Evolutionary conservation across 2,113 vertebrate species (phyloP), one percentile per base, ranked within the genome.

Genomic region (Corythornis madagascariensis): DNA sequence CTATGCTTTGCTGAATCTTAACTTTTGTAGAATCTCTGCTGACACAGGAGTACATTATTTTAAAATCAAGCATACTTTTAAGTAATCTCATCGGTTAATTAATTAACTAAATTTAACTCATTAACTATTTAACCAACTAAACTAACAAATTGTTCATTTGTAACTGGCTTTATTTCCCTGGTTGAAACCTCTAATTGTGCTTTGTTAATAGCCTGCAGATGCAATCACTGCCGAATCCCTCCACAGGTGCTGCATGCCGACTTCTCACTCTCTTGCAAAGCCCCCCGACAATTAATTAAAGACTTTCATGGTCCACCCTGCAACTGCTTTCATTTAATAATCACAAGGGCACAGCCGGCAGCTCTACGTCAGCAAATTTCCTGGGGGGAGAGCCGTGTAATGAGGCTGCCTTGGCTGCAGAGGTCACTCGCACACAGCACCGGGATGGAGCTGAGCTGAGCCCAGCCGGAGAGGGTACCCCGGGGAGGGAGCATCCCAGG

Each of bases 341-440:
- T 38, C 25, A 10, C 38, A 38, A 57, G 20, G 42, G 16, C 67
- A 85, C 43, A 13, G 9, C 28, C 0, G 2, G 16, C 50, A 65
- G 12, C 26, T 33, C 3, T 76, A 22, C 25, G 21, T 63, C 38
- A 38, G 38, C 38, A 38, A 38, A 38, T 38, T 38, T 38, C 10
- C 11, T 38, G 38, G 38, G 4, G 38, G 35, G 38, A 38, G 38
- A 38, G 10, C 10, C 11, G 5, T 38, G 38, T 38, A 38, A 43
- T 93, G 16, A 28, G 56, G 5, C 67, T 38, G 63, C 11, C 25
- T 61, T 45, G 94, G 87, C 90, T 95, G 92, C 40, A 88, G 95
- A 83, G 92, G 96, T 80, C 95, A 72, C 92, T 92, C 70, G 57
- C 65, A 87, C 48, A 89, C 72, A 88, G 89, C 80, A 2, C 38